A percentile compares a stretch with the other conserved stretches of the same genome.
Conservation (phyloP, 2,113 vertebrate genomes). For the Nettapus auritus region DNA sequence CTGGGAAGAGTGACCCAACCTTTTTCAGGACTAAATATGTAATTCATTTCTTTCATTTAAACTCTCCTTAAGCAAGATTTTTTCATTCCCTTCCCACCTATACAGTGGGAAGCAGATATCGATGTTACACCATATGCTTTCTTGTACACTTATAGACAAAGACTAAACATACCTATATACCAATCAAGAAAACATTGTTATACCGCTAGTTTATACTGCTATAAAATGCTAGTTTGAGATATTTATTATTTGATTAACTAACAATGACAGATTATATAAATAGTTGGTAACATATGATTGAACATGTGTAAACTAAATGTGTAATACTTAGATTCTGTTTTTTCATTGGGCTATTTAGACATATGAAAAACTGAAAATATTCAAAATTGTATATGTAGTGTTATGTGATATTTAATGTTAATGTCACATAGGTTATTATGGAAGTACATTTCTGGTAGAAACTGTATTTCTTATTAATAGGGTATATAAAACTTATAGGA, state of each 20-base stretch:
- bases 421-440: neutral
- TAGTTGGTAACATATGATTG: neutral
- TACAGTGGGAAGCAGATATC: fast-evolving
- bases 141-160: neutral
- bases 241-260: neutral
- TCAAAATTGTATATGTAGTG: neutral
- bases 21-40: neutral
- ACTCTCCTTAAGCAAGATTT: neutral
- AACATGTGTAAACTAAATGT: neutral
- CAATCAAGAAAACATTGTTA: neutral
- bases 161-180: neutral
- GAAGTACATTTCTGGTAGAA: constrained; percentile 25
- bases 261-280: neutral
- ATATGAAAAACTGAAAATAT: neutral
- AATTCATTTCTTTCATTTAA: neutral
- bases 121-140: fast-evolving
- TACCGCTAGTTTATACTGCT: neutral
- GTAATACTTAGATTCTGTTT: neutral
- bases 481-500: constrained; percentile 47
- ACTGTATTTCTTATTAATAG: constrained; percentile 58
- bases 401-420: neutral
- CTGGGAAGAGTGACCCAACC: neutral
- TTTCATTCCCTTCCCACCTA: neutral
- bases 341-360: neutral
- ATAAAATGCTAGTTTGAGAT: neutral